These are phyloP conservation scores for Sparidentex hasta DNA, from an alignment of 2,797 vertebrate genomes.

Conservation along the genomic window DNA sequence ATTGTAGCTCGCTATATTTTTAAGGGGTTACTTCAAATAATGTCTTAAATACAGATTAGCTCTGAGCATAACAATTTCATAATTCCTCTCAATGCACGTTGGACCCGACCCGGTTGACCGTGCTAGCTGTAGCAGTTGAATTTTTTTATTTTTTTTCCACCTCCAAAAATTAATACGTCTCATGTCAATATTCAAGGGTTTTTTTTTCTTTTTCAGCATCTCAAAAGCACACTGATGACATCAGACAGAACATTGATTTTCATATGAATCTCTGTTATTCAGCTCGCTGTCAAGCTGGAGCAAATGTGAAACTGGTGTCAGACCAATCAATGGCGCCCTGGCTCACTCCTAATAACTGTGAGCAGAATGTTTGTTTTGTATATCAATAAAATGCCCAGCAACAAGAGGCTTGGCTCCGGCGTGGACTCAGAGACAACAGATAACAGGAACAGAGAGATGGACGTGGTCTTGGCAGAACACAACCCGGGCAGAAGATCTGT, in stretches of 20 bases:
- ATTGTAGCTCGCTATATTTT: too few species aligned
- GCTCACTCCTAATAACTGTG: constrained; percentile 26
- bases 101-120: too few species aligned
- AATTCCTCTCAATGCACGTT: too few species aligned
- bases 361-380: constrained; percentile 26
- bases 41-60: too few species aligned
- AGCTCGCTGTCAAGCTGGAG: constrained; percentile 1
- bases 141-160: neutral
- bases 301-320: constrained; percentile 29
- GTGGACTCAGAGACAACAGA: neutral
- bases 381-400: constrained; percentile 28
- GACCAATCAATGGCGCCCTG: constrained; percentile 34
- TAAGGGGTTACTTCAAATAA: too few species aligned
- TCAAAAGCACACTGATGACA: constrained; percentile 6
- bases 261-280: constrained; percentile 17
- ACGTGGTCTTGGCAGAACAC: constrained; percentile 16
- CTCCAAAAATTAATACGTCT: neutral
- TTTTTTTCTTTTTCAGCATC: constrained; percentile 5
- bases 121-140: too few species aligned
- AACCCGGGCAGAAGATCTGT: constrained; percentile 21
- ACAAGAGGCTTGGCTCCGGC: constrained; percentile 1
- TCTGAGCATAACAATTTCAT: too few species aligned
- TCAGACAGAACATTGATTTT: constrained; percentile 21
- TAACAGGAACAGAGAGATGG: constrained; percentile 11
- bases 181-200: constrained; percentile 2